Percentiles rank a stretch among this genome's conserved stretches.
Conservation (phyloP, 35 echinoderm and acorn worm species). For the Holothuria glaberrima region DNA sequence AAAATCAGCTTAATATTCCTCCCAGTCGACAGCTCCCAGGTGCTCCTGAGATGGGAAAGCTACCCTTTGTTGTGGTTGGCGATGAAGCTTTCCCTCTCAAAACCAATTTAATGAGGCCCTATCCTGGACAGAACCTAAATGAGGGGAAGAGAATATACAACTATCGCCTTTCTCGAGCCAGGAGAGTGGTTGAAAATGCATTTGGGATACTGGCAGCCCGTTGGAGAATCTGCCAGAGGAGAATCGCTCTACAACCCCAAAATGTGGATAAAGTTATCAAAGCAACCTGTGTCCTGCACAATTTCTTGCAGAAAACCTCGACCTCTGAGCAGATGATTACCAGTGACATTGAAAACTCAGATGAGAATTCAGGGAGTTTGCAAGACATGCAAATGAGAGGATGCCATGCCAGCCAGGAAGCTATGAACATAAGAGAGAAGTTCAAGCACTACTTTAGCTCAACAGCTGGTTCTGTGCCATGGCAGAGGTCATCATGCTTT, state of each 20-base stretch:
- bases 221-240: constrained; percentile 38
- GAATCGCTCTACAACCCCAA: neutral
- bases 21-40: neutral
- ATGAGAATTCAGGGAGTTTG: neutral
- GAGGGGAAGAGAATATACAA: constrained; percentile 52
- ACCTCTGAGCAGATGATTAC: no score
- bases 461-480: neutral
- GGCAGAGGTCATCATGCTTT: neutral
- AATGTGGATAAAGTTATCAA: neutral
- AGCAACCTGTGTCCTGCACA: constrained; percentile 19
- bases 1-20: constrained; percentile 15
- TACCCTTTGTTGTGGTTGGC: constrained; percentile 44
- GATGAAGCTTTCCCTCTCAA: constrained; percentile 69
- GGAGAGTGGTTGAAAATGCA: constrained; percentile 72
- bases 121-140: neutral
- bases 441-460: neutral
- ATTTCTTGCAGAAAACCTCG: no score
- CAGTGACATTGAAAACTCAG: no score
- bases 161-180: constrained; percentile 69
- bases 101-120: constrained; percentile 35
- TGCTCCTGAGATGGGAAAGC: constrained; percentile 9
- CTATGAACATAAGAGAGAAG: neutral
- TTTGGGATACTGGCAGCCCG: constrained; percentile 74
- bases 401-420: neutral
- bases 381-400: neutral